phyloP scores from a whole-genome alignment of 1,140 invertebrate genomes.

The Lethrus apterus region DNA sequence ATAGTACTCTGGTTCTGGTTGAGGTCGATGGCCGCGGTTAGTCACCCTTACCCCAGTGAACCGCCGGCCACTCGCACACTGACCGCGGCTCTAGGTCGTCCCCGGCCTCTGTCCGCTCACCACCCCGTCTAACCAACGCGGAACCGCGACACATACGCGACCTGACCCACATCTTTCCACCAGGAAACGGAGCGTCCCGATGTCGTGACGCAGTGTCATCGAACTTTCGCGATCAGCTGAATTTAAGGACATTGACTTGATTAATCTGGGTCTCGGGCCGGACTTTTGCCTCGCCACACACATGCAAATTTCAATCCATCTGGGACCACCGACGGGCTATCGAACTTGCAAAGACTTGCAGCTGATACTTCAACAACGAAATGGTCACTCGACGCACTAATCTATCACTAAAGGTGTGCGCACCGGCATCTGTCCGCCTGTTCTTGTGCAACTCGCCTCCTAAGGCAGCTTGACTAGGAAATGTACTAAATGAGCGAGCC shows the following conservation, averaged over 20 bases:
- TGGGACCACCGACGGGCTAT: constrained; percentile 6
- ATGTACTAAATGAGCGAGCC: constrained; percentile 10
- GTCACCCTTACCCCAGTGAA: constrained; percentile 41
- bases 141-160: constrained; percentile 33
- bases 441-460: constrained; percentile 12
- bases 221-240: constrained; percentile 38
- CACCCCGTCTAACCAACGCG: constrained; percentile 18
- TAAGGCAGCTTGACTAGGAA: constrained; percentile 19
- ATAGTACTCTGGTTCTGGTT: constrained; percentile 14
- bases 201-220: constrained; percentile 30
- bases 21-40: constrained; percentile 34
- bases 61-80: constrained; percentile 39
- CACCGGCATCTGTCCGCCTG: neutral
- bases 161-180: constrained; percentile 39
- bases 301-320: constrained; percentile 7
- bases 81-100: constrained; percentile 34
- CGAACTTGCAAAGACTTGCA: constrained; percentile 8
- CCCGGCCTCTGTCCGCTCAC: constrained; percentile 14
- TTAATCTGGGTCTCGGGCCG: constrained; percentile 31
- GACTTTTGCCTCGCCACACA: constrained; percentile 18
- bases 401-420: constrained; percentile 14
- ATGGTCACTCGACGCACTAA: constrained; percentile 10
- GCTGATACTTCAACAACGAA: constrained; percentile 18
- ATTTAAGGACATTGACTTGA: constrained; percentile 35
- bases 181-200: constrained; percentile 30